Percentiles rank a stretch among this genome's conserved stretches.
phyloP scores from a whole-genome alignment of 2,888 invertebrate genomes.

The Tipula vernalis region DNA sequence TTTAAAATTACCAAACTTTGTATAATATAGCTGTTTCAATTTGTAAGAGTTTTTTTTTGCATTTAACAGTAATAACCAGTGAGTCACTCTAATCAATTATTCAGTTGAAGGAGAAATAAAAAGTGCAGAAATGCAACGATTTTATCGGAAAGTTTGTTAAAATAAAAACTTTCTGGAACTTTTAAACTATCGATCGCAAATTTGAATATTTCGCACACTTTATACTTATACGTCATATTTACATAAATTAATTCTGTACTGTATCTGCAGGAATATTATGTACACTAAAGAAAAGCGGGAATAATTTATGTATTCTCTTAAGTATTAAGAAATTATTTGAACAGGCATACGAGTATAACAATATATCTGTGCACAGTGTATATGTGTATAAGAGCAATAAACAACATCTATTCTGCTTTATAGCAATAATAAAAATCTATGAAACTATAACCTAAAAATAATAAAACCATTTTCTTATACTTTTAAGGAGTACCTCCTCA shows the following conservation, averaged over 20 bases:
- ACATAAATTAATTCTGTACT: too few relatives aligned
- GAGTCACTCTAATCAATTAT: neutral
- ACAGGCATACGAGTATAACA: neutral
- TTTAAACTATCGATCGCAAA: too few relatives aligned
- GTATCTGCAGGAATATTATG: too few relatives aligned
- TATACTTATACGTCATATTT: too few relatives aligned
- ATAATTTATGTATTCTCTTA: neutral
- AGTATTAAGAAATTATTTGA: neutral
- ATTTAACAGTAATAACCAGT: neutral
- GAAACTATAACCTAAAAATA: neutral
- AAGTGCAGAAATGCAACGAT: neutral
- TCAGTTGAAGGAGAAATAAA: neutral
- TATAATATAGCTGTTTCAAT: neutral
- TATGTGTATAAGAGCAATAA: neutral
- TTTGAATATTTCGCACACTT: neutral
- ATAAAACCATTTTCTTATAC: neutral
- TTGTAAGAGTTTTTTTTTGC: neutral
- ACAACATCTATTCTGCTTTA: neutral
- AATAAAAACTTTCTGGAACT: neutral
- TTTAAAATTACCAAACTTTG: neutral
- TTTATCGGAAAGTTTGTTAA: neutral
- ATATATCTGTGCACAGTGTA: neutral
- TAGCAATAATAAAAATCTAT: neutral
- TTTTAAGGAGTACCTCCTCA: neutral
- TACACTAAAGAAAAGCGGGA: neutral